These are phyloP conservation scores for Drosophila sturtevanti DNA, from an alignment of 1,140 invertebrate species.

Conservation along the genomic window DNA sequence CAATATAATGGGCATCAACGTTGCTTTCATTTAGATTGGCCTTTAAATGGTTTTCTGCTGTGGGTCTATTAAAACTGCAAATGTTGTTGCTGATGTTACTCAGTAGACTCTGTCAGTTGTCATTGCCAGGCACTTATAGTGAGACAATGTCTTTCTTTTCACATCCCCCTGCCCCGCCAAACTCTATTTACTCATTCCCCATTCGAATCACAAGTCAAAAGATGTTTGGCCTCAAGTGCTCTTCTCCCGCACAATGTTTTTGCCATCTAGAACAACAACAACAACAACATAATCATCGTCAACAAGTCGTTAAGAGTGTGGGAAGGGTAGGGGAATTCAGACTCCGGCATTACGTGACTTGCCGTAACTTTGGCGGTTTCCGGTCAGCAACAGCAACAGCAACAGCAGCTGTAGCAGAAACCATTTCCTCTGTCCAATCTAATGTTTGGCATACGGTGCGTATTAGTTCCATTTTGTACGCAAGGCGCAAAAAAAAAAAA, in stretches of 20 bases:
- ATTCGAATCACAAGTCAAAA: neutral
- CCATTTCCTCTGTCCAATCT: neutral
- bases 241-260: conserved; percentile 15
- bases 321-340: neutral
- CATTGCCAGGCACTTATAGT: conserved; percentile 30
- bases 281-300: conserved; percentile 13
- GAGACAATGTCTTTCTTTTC: conserved; percentile 12
- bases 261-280: conserved; percentile 18
- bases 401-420: conserved; percentile 20
- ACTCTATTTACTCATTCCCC: neutral
- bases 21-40: conserved; percentile 47
- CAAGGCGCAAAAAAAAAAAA: neutral
- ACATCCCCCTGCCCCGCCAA: no score
- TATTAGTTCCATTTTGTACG: conserved; percentile 49
- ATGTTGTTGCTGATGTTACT: conserved; percentile 23
- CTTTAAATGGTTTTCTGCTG: conserved; percentile 46
- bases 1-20: conserved; percentile 7
- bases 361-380: conserved; percentile 34
- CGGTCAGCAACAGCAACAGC: conserved; percentile 25
- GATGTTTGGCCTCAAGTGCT: conserved; percentile 16
- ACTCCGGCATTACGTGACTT: conserved; percentile 38
- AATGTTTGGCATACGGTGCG: conserved; percentile 50
- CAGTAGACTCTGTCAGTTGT: conserved; percentile 24
- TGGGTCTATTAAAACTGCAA: conserved; percentile 52
- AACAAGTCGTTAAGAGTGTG: conserved; percentile 29